A percentile compares a stretch with the other conserved stretches of the same genome.
phyloP scores from a whole-genome alignment of 2,888 invertebrate genomes.

The Phorcus lineatus region DNA sequence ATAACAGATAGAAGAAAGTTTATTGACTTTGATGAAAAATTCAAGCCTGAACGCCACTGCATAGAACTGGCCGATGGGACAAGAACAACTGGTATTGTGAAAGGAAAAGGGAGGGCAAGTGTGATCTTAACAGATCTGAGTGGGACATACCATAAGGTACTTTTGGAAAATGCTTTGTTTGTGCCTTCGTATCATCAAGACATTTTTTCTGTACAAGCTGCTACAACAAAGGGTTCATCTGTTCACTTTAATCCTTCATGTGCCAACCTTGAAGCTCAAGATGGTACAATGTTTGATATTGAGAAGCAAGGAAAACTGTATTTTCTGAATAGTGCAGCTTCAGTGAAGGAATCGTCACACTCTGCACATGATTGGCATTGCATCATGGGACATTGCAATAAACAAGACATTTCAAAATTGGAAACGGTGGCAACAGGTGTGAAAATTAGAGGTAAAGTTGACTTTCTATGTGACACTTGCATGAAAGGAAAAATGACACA shows the following conservation, averaged over 20 bases:
- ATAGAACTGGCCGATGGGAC: constrained; percentile 37
- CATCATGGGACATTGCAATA: constrained; percentile 37
- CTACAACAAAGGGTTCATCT: constrained; percentile 30
- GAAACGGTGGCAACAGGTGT: constrained; percentile 26
- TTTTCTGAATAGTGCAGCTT: background rate
- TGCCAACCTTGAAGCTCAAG: background rate
- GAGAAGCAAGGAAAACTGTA: constrained; percentile 29
- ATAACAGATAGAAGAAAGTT: too few relatives aligned
- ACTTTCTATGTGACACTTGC: background rate
- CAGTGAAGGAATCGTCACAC: background rate
- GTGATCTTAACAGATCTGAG: background rate
- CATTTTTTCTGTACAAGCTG: too few relatives aligned
- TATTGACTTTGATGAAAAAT: constrained; percentile 41
- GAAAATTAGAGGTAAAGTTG: background rate
- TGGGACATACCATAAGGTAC: constrained; percentile 32
- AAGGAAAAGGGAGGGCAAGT: constrained; percentile 14
- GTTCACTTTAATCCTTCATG: constrained; percentile 29
- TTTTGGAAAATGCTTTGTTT: constrained; percentile 42
- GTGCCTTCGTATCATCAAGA: too few relatives aligned
- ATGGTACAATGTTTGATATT: too few relatives aligned
- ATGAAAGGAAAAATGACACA: constrained; percentile 27
- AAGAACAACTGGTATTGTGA: constrained; percentile 19
- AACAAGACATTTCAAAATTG: constrained; percentile 29
- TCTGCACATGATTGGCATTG: constrained; percentile 25
- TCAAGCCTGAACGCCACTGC: constrained; percentile 39